Conservation (phyloP, 1,140 invertebrate species). For the Periplaneta americana region DNA sequence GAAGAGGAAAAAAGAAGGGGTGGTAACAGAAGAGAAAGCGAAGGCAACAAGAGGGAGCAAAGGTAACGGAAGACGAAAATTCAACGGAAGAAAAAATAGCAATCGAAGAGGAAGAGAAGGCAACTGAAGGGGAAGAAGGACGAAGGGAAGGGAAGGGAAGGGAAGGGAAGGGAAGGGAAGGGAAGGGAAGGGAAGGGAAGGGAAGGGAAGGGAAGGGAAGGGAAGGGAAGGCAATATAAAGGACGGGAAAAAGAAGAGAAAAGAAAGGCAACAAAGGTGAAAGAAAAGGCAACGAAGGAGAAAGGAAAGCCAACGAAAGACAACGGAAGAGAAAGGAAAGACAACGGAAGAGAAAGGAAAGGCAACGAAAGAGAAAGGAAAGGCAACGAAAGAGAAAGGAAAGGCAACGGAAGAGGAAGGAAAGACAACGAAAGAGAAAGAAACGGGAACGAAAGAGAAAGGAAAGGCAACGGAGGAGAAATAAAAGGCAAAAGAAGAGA, state of each 20-base stretch:
- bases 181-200: background rate
- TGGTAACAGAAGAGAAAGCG: background rate
- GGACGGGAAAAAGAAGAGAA: background rate
- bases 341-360: background rate
- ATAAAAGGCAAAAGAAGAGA: too few species aligned
- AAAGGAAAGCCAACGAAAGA: background rate
- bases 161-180: too few species aligned
- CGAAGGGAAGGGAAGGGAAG: too few species aligned
- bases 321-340: background rate
- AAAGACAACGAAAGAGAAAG: background rate
- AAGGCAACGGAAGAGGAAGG: background rate
- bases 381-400: background rate
- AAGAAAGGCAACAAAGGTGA: background rate
- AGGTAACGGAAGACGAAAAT: too few species aligned
- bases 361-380: background rate
- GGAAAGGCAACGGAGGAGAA: background rate
- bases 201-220: background rate
- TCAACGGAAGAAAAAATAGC: background rate
- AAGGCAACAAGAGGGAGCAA: too few species aligned
- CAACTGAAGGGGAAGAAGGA: too few species aligned
- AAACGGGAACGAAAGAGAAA: background rate
- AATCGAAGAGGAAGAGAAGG: too few species aligned
- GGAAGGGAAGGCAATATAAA: background rate
- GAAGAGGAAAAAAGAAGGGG: background rate
- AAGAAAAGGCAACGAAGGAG: background rate